These are phyloP conservation scores for Gymnocheta viridis DNA, from an alignment of 2,888 invertebrate genomes.

Conservation along the genomic window DNA sequence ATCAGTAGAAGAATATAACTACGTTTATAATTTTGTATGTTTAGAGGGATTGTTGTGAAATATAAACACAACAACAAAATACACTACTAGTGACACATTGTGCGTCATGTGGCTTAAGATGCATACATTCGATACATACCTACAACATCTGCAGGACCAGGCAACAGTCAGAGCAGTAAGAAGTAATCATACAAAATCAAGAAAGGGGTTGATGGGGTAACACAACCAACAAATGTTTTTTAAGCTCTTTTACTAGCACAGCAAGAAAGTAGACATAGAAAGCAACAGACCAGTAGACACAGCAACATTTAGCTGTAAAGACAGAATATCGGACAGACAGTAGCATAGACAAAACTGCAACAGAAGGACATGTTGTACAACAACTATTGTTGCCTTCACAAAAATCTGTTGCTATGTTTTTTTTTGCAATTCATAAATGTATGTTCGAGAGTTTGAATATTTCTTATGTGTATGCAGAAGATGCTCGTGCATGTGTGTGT, in stretches of 20 bases:
- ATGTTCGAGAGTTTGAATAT: not conserved
- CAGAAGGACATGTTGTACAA: conserved; percentile 56
- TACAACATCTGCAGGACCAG: conserved; percentile 51
- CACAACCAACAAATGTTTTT: conserved; percentile 54
- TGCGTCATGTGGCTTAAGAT: conserved; percentile 72
- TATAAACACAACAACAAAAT: conserved; percentile 41
- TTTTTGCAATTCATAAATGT: not conserved
- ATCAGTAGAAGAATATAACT: conserved; percentile 26
- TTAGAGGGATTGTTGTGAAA: conserved; percentile 57
- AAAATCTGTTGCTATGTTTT: conserved; percentile 68
- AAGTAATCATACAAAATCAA: conserved; percentile 2
- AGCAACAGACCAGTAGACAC: conserved; percentile 28
- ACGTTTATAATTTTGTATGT: conserved; percentile 74
- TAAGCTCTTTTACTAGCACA: conserved; percentile 40
- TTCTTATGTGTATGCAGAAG: conserved; percentile 27
- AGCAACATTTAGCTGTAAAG: conserved; percentile 25
- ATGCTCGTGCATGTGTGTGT: not conserved
- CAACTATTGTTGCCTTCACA: conserved; percentile 46
- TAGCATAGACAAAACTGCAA: conserved; percentile 45
- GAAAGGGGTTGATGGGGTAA: conserved; percentile 55
- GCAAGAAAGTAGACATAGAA: conserved; percentile 43
- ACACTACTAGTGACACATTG: conserved; percentile 76
- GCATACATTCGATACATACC: conserved; percentile 18
- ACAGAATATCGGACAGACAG: conserved; percentile 7
- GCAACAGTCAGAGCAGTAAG: conserved; percentile 21